Evolutionary conservation across 2,113 vertebrate species (phyloP), one percentile per base, ranked within the genome.

Genomic region (Macrotus californicus): DNA sequence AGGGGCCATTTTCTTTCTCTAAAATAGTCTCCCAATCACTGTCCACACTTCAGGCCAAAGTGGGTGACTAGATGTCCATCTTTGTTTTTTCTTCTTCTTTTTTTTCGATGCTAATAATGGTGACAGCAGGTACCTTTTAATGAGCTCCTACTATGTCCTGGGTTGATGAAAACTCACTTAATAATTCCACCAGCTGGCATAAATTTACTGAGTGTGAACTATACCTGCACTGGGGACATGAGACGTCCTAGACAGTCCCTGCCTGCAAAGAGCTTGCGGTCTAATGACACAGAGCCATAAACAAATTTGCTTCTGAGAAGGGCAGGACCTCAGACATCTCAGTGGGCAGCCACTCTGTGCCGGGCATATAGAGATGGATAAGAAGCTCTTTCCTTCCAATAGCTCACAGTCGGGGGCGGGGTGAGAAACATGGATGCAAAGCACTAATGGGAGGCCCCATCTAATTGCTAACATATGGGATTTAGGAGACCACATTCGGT

Each of bases 1-100:
- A 97, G 97, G 94, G 95, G 94, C 86, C 95, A 96, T 96, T 96
- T 94, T 97, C 94, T 94, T 93, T 91, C 86, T 94, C 88, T 87
- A 89, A 94, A 96, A 97, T 79, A 67, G 96, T 89, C 82, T 96
- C 91, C 87, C 83, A 96, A 93, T 97, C 96, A 93, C 85, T 95
- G 89, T 76, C 80, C 84, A 95, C 19, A 96, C 80, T 95, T 94
- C 70, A 75, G 87, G 96, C 69, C 93, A 84, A 95, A 95, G 67
- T 84, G 76, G 52, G 75, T 87, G 84, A 85, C 89, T 67, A 67
- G 87, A 91, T 93, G 94, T 64, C 93, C 54, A 85, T 90, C 91
- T 92, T 85, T 43, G 84, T 89, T 69, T 75, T 72, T 48, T 52
- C 10, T 79, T 50, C 39, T 66, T 59, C 29, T 61, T 69, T 48